Evolutionary conservation across 1,140 invertebrate genomes (phyloP), one percentile per base, ranked within the genome.

Genomic region (Hyles euphorbiae): DNA sequence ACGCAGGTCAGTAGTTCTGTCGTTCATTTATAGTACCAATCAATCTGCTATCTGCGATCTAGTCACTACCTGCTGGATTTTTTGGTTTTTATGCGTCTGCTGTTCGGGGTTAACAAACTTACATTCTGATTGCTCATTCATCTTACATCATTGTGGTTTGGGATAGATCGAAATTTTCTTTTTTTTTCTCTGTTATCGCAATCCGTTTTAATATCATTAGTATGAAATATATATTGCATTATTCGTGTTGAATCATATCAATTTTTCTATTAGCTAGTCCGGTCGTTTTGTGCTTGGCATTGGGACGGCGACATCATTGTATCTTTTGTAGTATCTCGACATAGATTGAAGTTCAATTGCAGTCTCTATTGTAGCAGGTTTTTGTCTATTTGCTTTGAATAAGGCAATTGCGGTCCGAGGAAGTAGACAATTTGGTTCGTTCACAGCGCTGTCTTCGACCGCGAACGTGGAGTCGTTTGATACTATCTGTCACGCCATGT

Each of bases 1-100:
- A 67, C 22, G 8, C 65, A 75, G 77, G 77, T 82, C 77, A 78
- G 70, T 83, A 71, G 72, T 76, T 77, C 61, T 76, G 69, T 72
- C 73, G 78, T 77, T 79, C 78, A 78, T 82, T 83, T 80, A 82
- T 83, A 82, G 76, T 77, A 81, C 80, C 77, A 87, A 87, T 87
- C 84, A 86, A 87, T 87, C 78, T 83, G 70, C 75, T 80, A 83
- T 84, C 82, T 83, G 60, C 59, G 70, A 85, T 84, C 81, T 83
- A 81, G 80, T 75, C 80, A 81, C 71, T 78, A 68, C 71, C 71
- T 83, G 81, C 68, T 80, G 68, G 67, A 83, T 81, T 83, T 84
- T 73, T 84, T 76, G 81, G 83, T 86, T 88, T 88, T 88, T 88
- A 83, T 86, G 72, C 81, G 84, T 88, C 84, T 88, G 81, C 78